Percentiles rank a stretch among this genome's conserved stretches.
Conservation (phyloP, 1,140 invertebrate genomes). For the Potamilus streckersoni region DNA sequence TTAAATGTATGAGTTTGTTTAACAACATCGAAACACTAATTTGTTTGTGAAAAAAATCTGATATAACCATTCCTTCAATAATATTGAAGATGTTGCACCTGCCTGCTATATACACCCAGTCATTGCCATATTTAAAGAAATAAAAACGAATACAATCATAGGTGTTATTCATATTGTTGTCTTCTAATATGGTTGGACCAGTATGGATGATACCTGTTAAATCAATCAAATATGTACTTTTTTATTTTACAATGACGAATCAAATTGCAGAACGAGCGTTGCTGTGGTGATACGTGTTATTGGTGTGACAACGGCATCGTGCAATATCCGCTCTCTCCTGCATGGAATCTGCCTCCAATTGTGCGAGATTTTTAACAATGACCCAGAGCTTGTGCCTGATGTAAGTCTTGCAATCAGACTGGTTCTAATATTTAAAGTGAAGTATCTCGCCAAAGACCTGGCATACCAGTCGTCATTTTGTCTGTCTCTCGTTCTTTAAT, state of each 20-base stretch:
- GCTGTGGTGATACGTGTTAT: constrained; percentile 70
- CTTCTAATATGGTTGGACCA: too few species aligned
- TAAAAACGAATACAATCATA: too few species aligned
- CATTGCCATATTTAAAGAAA: too few species aligned
- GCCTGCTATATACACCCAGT: too few species aligned
- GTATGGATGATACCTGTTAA: not conserved
- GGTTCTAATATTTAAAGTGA: not conserved
- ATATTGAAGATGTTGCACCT: too few species aligned
- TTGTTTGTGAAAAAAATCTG: too few species aligned
- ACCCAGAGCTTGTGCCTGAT: constrained; percentile 70
- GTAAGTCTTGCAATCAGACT: constrained; percentile 36
- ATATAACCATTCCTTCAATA: too few species aligned
- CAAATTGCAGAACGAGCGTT: constrained; percentile 25
- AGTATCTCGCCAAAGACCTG: not conserved
- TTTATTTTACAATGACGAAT: not conserved
- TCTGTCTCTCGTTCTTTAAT: not conserved
- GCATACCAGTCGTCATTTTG: not conserved
- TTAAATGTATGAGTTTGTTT: too few species aligned
- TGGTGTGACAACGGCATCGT: constrained; percentile 77
- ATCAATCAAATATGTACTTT: not conserved
- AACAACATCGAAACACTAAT: too few species aligned
- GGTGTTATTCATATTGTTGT: too few species aligned
- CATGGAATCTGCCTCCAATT: constrained; percentile 55
- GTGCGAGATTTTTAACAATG: constrained; percentile 42
- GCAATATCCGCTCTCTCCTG: constrained; percentile 65